Evolutionary conservation across 2,797 vertebrate genomes (phyloP).

Genomic region (Sebastes dallii): DNA sequence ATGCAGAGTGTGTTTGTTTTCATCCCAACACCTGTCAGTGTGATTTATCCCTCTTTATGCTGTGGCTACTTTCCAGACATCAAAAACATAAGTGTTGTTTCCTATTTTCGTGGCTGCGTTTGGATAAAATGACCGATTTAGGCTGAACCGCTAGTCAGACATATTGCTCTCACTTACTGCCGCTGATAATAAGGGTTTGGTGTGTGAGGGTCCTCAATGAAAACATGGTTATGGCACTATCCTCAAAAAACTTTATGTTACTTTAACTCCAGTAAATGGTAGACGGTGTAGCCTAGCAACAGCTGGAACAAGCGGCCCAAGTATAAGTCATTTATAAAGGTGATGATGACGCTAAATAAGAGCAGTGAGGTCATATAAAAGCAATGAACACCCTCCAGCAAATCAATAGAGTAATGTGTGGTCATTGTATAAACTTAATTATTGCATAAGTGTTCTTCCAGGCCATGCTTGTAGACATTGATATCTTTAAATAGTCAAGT

Average conservation of each 20-base stretch:
- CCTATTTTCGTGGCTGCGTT: neutral
- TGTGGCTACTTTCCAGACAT: neutral
- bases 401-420: neutral
- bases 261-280: neutral
- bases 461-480: neutral
- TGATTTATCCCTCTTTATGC: neutral
- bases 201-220: neutral
- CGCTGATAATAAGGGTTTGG: neutral
- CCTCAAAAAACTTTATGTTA: neutral
- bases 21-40: conserved; percentile 4
- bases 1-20: neutral
- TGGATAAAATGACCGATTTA: neutral
- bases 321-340: neutral
- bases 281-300: neutral
- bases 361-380: neutral
- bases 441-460: neutral
- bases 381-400: neutral
- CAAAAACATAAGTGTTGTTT: neutral
- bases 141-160: neutral
- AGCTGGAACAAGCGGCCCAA: neutral
- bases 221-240: neutral
- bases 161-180: neutral
- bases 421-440: neutral
- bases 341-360: neutral
- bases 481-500: neutral